Evolutionary conservation across 2,113 vertebrate genomes (phyloP).

Genomic region (Poeciliopsis retropinna): DNA sequence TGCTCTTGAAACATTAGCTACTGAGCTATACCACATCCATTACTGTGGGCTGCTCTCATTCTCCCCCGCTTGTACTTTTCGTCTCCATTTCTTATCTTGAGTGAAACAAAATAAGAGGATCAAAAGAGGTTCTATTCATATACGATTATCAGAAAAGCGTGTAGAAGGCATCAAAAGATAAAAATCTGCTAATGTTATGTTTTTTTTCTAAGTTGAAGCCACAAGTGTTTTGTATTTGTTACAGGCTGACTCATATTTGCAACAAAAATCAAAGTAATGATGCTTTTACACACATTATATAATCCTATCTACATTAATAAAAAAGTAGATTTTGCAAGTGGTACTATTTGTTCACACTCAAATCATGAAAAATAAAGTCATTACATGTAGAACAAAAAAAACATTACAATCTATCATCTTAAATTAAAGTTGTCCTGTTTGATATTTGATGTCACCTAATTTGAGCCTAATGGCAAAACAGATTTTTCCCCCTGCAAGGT

Average conservation of each 20-base stretch:
- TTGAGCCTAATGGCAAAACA: not conserved
- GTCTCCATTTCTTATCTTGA: constrained; percentile 34
- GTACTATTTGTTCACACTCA: not conserved
- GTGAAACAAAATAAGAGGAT: constrained; percentile 29
- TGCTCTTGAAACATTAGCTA: constrained; percentile 54
- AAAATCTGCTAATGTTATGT: not conserved
- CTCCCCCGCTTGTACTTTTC: constrained; percentile 7
- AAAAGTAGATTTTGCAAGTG: not conserved
- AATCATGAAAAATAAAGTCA: not conserved
- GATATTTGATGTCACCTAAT: not conserved
- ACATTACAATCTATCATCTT: not conserved
- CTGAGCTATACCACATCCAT: constrained; percentile 43
- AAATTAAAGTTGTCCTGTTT: not conserved
- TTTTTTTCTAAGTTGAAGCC: constrained; percentile 1
- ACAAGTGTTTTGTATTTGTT: not conserved
- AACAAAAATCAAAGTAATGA: not conserved
- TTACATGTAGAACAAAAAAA: not conserved
- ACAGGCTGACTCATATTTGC: not conserved
- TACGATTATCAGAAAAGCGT: not conserved
- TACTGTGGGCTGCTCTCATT: constrained; percentile 27
- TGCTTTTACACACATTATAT: not conserved
- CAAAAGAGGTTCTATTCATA: not conserved
- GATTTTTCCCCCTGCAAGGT: not conserved
- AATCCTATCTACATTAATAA: not conserved
- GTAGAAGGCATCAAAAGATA: not conserved